Evolutionary conservation across 2,888 invertebrate genomes (phyloP).

Genomic region (Teinopalpus imperialis): DNA sequence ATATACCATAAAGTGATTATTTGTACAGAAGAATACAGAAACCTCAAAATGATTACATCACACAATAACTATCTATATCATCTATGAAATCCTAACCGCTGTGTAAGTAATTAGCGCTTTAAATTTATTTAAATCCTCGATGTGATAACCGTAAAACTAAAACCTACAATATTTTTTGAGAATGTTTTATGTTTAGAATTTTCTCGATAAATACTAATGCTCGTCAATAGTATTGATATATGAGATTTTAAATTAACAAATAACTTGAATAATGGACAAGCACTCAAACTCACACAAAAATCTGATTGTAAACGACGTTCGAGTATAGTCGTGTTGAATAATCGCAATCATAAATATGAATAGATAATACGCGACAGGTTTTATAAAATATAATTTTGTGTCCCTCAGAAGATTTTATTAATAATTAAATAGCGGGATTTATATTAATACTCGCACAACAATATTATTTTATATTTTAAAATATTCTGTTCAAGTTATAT

Average conservation of each 20-base stretch:
- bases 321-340: slow-evolving; percentile 5
- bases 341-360: slow-evolving; percentile 23
- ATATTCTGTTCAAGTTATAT: neutral
- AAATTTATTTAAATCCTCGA: no score
- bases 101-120: no score
- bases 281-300: neutral
- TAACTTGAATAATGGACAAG: neutral
- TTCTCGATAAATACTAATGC: neutral
- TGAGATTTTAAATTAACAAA: neutral
- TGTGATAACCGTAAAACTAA: no score
- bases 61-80: no score
- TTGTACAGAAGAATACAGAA: no score
- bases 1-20: no score
- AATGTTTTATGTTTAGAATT: no score
- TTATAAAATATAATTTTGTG: slow-evolving; percentile 21
- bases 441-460: slow-evolving; percentile 12
- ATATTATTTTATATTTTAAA: neutral
- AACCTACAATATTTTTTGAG: no score
- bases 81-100: no score
- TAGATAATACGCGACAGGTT: slow-evolving; percentile 26
- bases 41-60: no score
- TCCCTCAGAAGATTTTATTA: slow-evolving; percentile 9
- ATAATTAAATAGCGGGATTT: slow-evolving; percentile 4
- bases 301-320: slow-evolving; percentile 4
- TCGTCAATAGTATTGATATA: neutral